Evolutionary conservation across 37 sponge, comb jelly and placozoan species (phyloP).

Genomic region (Geodia barretti): DNA sequence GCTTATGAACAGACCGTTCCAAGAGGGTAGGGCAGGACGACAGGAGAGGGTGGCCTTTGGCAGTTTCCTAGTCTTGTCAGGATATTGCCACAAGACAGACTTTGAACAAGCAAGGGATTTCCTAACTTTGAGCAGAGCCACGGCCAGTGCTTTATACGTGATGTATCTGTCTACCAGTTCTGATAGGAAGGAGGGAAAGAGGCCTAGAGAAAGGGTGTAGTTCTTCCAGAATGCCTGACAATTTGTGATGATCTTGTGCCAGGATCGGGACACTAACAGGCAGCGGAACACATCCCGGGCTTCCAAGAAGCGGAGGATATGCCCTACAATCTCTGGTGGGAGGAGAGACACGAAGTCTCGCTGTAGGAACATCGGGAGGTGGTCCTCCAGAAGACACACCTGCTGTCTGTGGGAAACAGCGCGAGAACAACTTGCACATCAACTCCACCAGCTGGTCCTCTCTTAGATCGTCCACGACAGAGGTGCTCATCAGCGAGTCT

Average conservation of each 20-base stretch:
- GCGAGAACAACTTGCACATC: constrained; percentile 4
- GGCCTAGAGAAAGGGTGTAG: neutral
- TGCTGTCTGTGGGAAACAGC: constrained; percentile 35
- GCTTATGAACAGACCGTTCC: neutral
- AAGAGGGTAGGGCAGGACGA: neutral
- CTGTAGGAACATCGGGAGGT: constrained; percentile 9
- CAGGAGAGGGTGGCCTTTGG: neutral
- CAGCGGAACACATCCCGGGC: neutral
- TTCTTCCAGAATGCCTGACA: constrained; percentile 9
- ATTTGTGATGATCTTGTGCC: neutral
- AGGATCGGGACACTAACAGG: neutral
- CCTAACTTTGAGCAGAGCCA: neutral
- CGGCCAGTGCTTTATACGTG: neutral
- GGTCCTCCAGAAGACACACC: neutral
- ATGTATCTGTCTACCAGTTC: neutral
- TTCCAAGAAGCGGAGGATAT: constrained; percentile 6
- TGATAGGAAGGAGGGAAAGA: neutral
- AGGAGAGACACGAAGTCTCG: constrained; percentile 28
- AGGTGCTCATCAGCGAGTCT: too few relatives aligned
- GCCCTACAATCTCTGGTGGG: constrained; percentile 13
- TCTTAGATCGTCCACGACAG: too few relatives aligned
- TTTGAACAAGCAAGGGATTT: neutral
- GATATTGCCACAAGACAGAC: neutral
- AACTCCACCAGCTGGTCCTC: neutral
- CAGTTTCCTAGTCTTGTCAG: neutral